Percentiles rank a stretch among this genome's conserved stretches.
phyloP scores from a whole-genome alignment of 2,113 vertebrate genomes.

The Tachysurus fulvidraco region DNA sequence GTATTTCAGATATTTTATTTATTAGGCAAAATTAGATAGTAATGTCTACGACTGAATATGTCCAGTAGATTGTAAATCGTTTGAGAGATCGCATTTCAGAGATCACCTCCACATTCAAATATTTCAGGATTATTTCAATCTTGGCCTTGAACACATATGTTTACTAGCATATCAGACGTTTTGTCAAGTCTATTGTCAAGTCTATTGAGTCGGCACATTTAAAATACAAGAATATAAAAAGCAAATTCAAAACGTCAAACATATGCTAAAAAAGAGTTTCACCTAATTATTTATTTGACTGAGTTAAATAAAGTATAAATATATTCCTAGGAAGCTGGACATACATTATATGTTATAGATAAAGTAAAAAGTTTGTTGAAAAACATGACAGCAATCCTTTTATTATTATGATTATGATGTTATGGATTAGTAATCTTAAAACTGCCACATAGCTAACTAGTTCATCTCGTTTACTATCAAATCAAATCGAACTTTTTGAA shows the following conservation, averaged over 20 bases:
- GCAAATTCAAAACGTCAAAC: neutral
- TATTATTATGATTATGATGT: neutral
- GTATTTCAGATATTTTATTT: neutral
- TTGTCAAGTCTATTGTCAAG: neutral
- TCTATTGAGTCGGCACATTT: neutral
- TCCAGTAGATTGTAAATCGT: neutral
- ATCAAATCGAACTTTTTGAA: neutral
- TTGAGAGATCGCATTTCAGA: neutral
- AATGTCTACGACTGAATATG: neutral
- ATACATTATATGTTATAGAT: neutral
- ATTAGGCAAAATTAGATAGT: neutral
- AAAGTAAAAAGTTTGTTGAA: neutral
- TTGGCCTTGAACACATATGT: neutral
- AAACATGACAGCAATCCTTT: neutral
- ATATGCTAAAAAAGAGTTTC: neutral
- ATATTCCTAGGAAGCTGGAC: neutral
- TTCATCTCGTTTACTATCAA: neutral
- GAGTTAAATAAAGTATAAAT: neutral
- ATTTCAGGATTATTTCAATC: neutral
- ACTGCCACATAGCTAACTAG: neutral
- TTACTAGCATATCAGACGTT: neutral
- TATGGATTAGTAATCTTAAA: too few species aligned
- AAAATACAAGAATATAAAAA: neutral
- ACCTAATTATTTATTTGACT: too few species aligned
- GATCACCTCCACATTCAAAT: neutral